Percentiles rank a stretch among this genome's conserved stretches.
Evolutionary conservation across 2,113 vertebrate genomes (phyloP).

Genomic region (Aix galericulata): DNA sequence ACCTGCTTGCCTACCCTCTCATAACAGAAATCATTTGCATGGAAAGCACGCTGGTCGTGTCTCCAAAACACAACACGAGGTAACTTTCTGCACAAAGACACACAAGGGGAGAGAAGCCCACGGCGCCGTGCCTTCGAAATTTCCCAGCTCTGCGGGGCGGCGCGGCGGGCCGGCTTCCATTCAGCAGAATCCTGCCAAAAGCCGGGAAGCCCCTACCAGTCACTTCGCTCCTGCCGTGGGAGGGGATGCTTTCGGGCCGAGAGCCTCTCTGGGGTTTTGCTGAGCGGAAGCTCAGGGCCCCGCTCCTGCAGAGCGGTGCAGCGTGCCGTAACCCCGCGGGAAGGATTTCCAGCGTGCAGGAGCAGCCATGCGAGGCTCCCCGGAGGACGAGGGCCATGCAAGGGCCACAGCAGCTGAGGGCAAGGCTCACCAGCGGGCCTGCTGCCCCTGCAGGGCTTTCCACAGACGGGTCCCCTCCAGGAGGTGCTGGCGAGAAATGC

Average conservation of each 20-base stretch:
- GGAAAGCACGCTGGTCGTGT: fast-evolving
- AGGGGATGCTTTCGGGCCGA: conserved; percentile 45
- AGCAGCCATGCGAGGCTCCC: not conserved
- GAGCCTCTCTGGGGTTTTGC: not conserved
- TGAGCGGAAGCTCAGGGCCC: not conserved
- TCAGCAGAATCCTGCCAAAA: conserved; percentile 10
- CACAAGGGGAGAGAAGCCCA: fast-evolving
- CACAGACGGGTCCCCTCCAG: not conserved
- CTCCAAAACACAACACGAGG: fast-evolving
- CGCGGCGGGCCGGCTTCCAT: not conserved
- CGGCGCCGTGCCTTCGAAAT: not conserved
- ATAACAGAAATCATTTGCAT: fast-evolving
- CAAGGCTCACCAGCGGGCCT: not conserved
- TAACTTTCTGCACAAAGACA: not conserved
- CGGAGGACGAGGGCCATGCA: not conserved
- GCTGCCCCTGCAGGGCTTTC: not conserved
- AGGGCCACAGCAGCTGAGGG: not conserved
- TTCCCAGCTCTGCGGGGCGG: not conserved
- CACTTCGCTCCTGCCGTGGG: conserved; percentile 33
- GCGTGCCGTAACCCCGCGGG: not conserved
- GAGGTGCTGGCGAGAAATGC: not conserved
- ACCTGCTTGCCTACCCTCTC: not conserved
- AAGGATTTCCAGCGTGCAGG: not conserved
- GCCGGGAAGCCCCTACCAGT: conserved; percentile 31
- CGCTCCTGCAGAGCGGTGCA: not conserved